Percentiles rank a stretch among this genome's conserved stretches.
These are phyloP conservation scores for Xylocampa areola DNA, from an alignment of 2,888 invertebrate genomes.

Conservation along the genomic window DNA sequence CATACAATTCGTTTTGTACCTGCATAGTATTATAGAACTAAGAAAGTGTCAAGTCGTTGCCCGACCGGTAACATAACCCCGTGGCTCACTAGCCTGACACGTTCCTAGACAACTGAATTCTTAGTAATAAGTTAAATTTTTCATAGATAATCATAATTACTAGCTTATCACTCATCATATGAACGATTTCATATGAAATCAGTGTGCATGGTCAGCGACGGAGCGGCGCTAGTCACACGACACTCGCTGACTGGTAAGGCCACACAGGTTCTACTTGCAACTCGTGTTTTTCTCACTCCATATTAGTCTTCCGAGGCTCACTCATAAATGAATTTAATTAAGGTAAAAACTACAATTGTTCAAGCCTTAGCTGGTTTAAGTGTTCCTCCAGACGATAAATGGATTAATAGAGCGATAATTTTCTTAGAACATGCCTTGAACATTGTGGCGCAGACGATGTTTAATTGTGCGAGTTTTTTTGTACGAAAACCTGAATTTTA, in stretches of 20 bases:
- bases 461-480: slow-evolving; percentile 36
- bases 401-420: slow-evolving; percentile 58
- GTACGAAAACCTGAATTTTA: slow-evolving; percentile 38
- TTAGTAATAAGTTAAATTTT: slow-evolving; percentile 70
- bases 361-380: slow-evolving; percentile 47
- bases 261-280: slow-evolving; percentile 71
- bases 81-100: slow-evolving; percentile 43
- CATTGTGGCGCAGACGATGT: slow-evolving; percentile 25
- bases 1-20: too few species aligned
- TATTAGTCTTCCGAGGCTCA: slow-evolving; percentile 65
- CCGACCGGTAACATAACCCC: slow-evolving; percentile 50
- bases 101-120: slow-evolving; percentile 63
- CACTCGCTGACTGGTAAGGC: slow-evolving; percentile 73
- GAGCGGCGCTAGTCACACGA: slow-evolving; percentile 76
- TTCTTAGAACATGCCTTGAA: slow-evolving; percentile 50
- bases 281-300: slow-evolving; percentile 70
- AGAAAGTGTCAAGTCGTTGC: slow-evolving; percentile 14
- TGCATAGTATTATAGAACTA: slow-evolving; percentile 8
- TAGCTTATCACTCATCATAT: slow-evolving; percentile 74
- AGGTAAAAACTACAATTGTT: slow-evolving; percentile 66
- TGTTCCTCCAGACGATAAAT: slow-evolving; percentile 49
- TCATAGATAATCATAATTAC: slow-evolving; percentile 71
- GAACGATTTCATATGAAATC: slow-evolving; percentile 80
- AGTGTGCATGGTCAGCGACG: slow-evolving; percentile 75
- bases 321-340: slow-evolving; percentile 69